Percentiles rank a stretch among this genome's conserved stretches.
phyloP scores from a whole-genome alignment of 2,113 vertebrate genomes.

The Gorsachius goisagi region DNA sequence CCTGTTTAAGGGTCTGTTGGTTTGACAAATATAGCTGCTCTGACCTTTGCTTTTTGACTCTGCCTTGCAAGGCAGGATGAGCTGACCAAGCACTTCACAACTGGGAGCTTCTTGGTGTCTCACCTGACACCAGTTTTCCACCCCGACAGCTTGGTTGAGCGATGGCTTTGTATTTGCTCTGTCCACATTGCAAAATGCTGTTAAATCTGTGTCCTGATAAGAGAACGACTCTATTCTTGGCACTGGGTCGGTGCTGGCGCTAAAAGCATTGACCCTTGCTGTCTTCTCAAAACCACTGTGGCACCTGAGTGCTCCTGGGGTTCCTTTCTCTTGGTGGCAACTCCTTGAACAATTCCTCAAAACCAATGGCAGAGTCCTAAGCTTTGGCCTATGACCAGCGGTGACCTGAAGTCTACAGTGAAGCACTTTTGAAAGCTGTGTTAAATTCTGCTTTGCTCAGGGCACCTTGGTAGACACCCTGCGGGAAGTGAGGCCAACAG shows the following conservation, averaged over 20 bases:
- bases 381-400: no score
- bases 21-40: background rate
- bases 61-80: background rate
- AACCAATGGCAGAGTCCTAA: background rate
- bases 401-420: background rate
- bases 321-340: background rate
- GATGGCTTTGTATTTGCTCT: background rate
- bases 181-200: background rate
- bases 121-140: background rate
- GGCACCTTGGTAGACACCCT: slow-evolving; percentile 86
- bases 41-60: background rate
- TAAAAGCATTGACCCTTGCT: rapidly evolving
- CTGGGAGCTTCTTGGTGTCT: background rate
- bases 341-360: background rate
- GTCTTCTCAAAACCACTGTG: background rate
- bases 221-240: background rate
- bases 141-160: background rate
- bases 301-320: background rate
- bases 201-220: background rate
- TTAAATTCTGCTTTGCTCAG: slow-evolving; percentile 56
- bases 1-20: background rate
- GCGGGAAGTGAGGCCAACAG: slow-evolving; percentile 86
- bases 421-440: background rate
- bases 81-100: background rate
- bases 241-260: background rate